Percentiles rank a stretch among this genome's conserved stretches.
phyloP scores from a whole-genome alignment of 2,113 vertebrate species.

The Caretta caretta region DNA sequence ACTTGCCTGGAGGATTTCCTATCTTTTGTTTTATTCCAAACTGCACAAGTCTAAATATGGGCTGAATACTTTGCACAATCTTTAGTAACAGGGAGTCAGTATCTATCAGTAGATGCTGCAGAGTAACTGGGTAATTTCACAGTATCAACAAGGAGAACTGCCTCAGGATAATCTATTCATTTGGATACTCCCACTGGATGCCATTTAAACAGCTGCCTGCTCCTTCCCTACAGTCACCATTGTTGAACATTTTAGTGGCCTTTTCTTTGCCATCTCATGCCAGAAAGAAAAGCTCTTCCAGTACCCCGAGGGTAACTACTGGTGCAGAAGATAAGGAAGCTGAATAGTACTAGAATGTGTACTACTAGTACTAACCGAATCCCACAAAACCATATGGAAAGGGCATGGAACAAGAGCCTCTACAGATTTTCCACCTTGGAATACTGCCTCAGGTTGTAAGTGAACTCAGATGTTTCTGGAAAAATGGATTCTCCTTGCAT shows the following conservation, averaged over 20 bases:
- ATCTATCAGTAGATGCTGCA: neutral
- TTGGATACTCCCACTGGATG: neutral
- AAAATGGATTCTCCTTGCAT: neutral
- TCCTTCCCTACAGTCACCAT: neutral
- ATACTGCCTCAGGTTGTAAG: neutral
- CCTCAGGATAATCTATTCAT: neutral
- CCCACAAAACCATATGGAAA: neutral
- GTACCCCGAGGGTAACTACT: neutral
- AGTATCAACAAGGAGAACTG: neutral
- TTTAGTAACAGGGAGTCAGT: neutral
- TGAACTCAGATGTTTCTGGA: neutral
- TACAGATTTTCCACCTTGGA: neutral
- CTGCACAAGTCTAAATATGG: neutral
- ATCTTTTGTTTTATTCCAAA: slow-evolving; percentile 27
- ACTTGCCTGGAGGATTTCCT: neutral
- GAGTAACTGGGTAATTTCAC: slow-evolving; percentile 17
- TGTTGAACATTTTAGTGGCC: neutral
- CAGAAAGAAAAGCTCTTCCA: neutral
- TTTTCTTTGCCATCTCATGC: neutral
- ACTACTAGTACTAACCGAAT: neutral
- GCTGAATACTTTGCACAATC: neutral
- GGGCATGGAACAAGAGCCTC: neutral
- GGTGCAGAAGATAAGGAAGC: neutral
- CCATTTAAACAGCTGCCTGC: neutral
- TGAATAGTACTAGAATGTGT: neutral